phyloP scores from a whole-genome alignment of 2,888 invertebrate genomes.

The Pocota personata region DNA sequence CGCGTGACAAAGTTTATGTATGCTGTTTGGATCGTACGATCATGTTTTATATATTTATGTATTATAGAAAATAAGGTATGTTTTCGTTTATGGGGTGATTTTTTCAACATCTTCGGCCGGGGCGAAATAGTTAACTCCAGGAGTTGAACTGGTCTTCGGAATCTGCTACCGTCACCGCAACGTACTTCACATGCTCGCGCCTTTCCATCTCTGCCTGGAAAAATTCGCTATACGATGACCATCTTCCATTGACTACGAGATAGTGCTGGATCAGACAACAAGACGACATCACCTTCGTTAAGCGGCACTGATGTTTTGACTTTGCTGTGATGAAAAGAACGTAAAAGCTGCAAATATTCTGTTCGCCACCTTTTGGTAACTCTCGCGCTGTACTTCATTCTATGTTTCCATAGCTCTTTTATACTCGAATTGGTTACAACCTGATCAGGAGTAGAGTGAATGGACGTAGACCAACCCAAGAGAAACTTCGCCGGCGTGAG shows the following conservation, averaged over 20 bases:
- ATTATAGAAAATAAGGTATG: too few species aligned
- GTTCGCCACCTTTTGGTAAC: conserved; percentile 5
- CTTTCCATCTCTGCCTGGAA: conserved; percentile 5
- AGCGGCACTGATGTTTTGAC: too few species aligned
- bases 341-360: too few species aligned
- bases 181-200: too few species aligned
- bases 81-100: too few species aligned
- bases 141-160: conserved; percentile 19
- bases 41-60: too few species aligned
- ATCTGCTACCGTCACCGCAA: background rate
- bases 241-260: conserved; percentile 43
- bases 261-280: conserved; percentile 31
- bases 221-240: background rate
- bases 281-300: conserved; percentile 30
- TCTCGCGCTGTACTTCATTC: conserved; percentile 20
- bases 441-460: background rate
- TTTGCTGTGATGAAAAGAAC: too few species aligned
- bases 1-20: too few species aligned
- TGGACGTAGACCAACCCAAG: background rate
- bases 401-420: conserved; percentile 31
- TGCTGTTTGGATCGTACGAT: too few species aligned
- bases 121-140: conserved; percentile 14
- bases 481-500: conserved; percentile 31
- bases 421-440: background rate
- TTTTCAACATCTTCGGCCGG: conserved; percentile 28